Conservation (phyloP, 2,113 vertebrate species). For the Hyla sarda region DNA sequence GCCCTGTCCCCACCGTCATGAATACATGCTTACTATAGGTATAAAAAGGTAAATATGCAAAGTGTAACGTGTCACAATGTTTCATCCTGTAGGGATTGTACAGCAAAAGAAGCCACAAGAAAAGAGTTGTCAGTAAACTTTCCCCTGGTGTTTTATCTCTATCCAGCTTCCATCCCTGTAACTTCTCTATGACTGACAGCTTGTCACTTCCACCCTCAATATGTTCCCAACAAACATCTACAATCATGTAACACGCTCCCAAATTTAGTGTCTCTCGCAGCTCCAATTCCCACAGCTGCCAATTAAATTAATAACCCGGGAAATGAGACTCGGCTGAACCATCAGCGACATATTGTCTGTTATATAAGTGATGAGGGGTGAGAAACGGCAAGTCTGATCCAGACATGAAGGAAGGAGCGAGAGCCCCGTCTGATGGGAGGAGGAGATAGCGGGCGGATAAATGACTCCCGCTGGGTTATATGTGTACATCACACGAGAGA, state of each 20-base stretch:
- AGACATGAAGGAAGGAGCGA: background rate
- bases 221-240: constrained; percentile 33
- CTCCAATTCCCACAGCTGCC: constrained; percentile 46
- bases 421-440: no score
- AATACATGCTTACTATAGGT: background rate
- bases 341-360: background rate
- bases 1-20: background rate
- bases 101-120: background rate
- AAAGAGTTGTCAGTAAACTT: background rate
- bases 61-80: background rate
- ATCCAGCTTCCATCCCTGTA: background rate
- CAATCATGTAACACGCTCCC: constrained; percentile 40
- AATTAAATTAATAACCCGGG: constrained; percentile 48
- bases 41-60: background rate
- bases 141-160: background rate
- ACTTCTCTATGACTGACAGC: constrained; percentile 37
- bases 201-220: constrained; percentile 32
- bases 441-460: no score
- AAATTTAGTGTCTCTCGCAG: constrained; percentile 50
- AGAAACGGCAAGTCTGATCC: background rate
- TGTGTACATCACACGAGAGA: no score
- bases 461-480: no score
- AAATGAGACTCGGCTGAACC: background rate
- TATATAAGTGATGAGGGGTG: constrained; percentile 1
- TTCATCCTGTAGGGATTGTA: background rate